A percentile compares a stretch with the other conserved stretches of the same genome.
Evolutionary conservation across 2,113 vertebrate genomes (phyloP).

Genomic region (Onychostoma macrolepis): DNA sequence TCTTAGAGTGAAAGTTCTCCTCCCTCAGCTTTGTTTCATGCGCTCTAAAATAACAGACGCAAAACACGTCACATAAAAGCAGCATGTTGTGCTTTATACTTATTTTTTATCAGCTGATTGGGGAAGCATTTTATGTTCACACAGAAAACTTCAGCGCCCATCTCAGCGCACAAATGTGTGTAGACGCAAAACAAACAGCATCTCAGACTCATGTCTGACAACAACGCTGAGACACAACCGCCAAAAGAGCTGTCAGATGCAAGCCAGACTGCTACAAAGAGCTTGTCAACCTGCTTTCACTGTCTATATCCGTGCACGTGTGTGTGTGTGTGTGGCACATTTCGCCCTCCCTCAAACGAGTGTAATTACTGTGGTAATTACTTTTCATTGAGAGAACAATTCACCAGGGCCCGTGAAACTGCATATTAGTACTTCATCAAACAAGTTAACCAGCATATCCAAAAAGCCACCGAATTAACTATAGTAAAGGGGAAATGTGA

Average conservation of each 20-base stretch:
- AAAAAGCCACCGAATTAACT: constrained; percentile 13
- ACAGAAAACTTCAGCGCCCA: constrained; percentile 25
- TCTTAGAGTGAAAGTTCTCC: neutral
- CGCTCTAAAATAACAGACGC: neutral
- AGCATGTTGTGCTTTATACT: neutral
- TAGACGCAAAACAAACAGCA: constrained; percentile 46
- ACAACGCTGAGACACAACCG: constrained; percentile 39
- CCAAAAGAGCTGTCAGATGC: constrained; percentile 52
- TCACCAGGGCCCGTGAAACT: constrained; percentile 23
- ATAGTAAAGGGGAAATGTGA: neutral
- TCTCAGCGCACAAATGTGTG: neutral
- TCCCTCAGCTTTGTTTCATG: neutral
- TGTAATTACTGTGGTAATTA: constrained; percentile 40
- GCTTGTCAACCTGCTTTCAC: constrained; percentile 37
- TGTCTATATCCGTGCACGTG: neutral
- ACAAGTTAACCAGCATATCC: constrained; percentile 17
- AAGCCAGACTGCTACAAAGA: constrained; percentile 41
- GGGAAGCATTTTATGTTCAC: neutral
- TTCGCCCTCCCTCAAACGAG: neutral
- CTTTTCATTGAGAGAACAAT: constrained; percentile 38
- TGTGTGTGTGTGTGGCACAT: constrained; percentile 13
- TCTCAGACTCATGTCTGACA: constrained; percentile 39
- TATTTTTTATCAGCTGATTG: constrained; percentile 36
- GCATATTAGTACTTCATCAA: constrained; percentile 27
- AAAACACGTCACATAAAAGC: constrained; percentile 1